Conservation (phyloP, 1,140 invertebrate genomes). For the Papilio helenus region DNA sequence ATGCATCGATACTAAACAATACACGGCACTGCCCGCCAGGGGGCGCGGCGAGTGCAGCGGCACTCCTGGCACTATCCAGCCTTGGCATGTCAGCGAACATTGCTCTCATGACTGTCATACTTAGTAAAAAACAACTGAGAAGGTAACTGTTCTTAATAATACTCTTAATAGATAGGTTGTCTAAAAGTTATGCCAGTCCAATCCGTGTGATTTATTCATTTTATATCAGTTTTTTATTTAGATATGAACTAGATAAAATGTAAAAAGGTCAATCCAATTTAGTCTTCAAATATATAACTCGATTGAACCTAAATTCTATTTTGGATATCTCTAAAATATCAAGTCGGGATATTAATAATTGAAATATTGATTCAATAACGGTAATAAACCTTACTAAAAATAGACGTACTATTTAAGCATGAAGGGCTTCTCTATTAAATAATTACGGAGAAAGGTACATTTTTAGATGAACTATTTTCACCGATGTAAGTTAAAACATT, state of each 20-base stretch:
- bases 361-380: not conserved
- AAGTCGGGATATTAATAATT: not conserved
- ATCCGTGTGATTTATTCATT: too few relatives aligned
- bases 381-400: not conserved
- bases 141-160: constrained; percentile 84
- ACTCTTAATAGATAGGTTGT: not conserved
- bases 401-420: not conserved
- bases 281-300: too few relatives aligned
- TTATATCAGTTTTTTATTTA: not conserved
- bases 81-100: constrained; percentile 93
- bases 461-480: constrained; percentile 35
- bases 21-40: constrained; percentile 91
- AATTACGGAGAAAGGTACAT: not conserved
- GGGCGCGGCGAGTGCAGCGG: constrained; percentile 90
- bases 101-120: constrained; percentile 90
- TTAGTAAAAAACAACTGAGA: constrained; percentile 88
- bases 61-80: constrained; percentile 90
- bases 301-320: not conserved
- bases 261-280: too few relatives aligned
- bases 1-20: constrained; percentile 86
- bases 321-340: not conserved
- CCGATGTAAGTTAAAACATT: constrained; percentile 31
- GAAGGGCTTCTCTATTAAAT: not conserved
- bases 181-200: too few relatives aligned
- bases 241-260: not conserved